phyloP scores from a whole-genome alignment of 2,113 vertebrate species.

The Melanostigma gelatinosum region DNA sequence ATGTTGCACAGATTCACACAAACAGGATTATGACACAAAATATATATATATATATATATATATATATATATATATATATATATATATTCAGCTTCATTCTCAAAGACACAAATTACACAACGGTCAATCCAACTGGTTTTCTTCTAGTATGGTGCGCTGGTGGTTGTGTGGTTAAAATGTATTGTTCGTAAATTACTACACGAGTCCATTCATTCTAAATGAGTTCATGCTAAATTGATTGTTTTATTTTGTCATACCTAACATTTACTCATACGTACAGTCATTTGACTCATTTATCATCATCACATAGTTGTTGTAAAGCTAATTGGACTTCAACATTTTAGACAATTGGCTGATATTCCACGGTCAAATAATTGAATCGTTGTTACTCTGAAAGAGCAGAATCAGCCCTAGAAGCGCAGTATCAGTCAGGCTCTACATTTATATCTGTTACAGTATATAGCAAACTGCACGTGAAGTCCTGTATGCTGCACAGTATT shows the following conservation, averaged over 20 bases:
- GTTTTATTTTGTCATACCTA: not conserved
- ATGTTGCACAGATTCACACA: constrained; percentile 69
- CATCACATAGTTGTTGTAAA: not conserved
- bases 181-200: not conserved
- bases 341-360: not conserved
- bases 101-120: constrained; percentile 73
- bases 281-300: constrained; percentile 4
- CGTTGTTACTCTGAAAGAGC: not conserved
- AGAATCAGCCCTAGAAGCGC: not conserved
- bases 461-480: not conserved
- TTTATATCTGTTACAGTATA: not conserved
- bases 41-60: too few relatives aligned
- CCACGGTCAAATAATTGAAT: not conserved
- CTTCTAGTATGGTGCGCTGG: constrained; percentile 4
- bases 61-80: constrained; percentile 7
- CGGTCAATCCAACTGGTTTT: constrained; percentile 80
- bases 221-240: not conserved
- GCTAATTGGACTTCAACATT: not conserved
- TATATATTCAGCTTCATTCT: constrained; percentile 67
- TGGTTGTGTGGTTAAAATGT: not conserved
- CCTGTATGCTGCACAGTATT: not conserved
- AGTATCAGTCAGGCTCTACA: not conserved
- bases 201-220: not conserved
- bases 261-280: not conserved
- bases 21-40: constrained; percentile 36